These are phyloP conservation scores for Alexandromys oeconomus DNA, from an alignment of 2,797 vertebrate genomes.

Conservation along the genomic window DNA sequence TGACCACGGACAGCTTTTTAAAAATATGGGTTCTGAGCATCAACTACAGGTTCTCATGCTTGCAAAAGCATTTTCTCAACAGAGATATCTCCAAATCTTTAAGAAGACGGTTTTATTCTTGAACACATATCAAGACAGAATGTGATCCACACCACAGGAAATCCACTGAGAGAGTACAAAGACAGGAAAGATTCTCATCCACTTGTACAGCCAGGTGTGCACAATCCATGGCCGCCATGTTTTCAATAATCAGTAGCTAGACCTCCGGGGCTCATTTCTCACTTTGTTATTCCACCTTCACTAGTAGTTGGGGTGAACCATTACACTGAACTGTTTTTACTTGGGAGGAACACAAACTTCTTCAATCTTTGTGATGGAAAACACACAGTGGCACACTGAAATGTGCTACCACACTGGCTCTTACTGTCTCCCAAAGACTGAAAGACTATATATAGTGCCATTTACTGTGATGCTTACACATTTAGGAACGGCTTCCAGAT, in stretches of 20 bases:
- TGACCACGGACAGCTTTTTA: neutral
- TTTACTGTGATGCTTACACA: neutral
- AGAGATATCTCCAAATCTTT: neutral
- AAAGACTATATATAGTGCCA: neutral
- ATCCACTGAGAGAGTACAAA: neutral
- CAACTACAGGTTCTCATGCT: too few relatives aligned
- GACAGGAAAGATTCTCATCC: neutral
- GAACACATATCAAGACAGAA: neutral
- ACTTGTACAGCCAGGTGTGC: neutral
- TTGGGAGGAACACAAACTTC: neutral
- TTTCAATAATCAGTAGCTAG: neutral
- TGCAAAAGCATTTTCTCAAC: neutral
- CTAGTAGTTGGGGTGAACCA: neutral
- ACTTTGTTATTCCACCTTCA: neutral
- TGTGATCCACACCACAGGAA: neutral
- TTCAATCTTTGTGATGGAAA: neutral
- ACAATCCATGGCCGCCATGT: neutral
- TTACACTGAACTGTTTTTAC: neutral
- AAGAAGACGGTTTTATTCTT: neutral
- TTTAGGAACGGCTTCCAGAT: neutral
- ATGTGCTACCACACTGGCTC: neutral
- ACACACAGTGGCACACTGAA: neutral
- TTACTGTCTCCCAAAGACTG: neutral
- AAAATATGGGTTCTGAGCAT: neutral
- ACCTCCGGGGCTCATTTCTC: neutral